A percentile compares a stretch with the other conserved stretches of the same genome.
Evolutionary conservation across 2,888 invertebrate genomes (phyloP).

Genomic region (Oxystoma pomonae): DNA sequence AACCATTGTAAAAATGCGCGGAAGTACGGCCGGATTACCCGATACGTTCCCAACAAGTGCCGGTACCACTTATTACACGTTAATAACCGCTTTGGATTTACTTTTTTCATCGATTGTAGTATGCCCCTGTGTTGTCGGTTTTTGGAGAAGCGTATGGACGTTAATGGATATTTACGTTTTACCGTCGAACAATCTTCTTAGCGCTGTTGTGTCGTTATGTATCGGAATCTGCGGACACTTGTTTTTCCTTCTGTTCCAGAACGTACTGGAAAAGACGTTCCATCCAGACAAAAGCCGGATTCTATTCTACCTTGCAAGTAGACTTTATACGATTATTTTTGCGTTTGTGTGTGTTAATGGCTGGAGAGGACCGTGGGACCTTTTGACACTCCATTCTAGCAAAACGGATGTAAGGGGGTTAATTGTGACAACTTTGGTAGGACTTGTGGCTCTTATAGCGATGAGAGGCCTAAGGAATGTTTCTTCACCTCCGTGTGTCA

Average conservation of each 20-base stretch:
- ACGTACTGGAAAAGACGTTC: slow-evolving; percentile 54
- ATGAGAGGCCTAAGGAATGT: slow-evolving; percentile 73
- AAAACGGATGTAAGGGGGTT: slow-evolving; percentile 54
- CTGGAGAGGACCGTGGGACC: slow-evolving; percentile 82
- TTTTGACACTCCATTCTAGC: slow-evolving; percentile 65
- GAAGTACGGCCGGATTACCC: slow-evolving; percentile 63
- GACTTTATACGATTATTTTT: slow-evolving; percentile 71
- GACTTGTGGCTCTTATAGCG: slow-evolving; percentile 63
- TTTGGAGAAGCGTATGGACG: slow-evolving; percentile 85
- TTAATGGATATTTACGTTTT: slow-evolving; percentile 70
- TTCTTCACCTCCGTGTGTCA: slow-evolving; percentile 75
- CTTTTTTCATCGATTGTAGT: slow-evolving; percentile 68
- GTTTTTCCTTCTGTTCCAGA: slow-evolving; percentile 64
- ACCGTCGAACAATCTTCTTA: slow-evolving; percentile 56
- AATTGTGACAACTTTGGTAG: slow-evolving; percentile 61
- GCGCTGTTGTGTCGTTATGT: slow-evolving; percentile 63
- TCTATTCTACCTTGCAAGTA: slow-evolving; percentile 64
- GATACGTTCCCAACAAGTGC: slow-evolving; percentile 49
- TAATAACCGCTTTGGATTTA: slow-evolving; percentile 63
- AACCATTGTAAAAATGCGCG: slow-evolving; percentile 52
- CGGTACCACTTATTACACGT: slow-evolving; percentile 22
- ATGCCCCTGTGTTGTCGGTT: slow-evolving; percentile 77
- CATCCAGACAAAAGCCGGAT: slow-evolving; percentile 66
- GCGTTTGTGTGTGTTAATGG: slow-evolving; percentile 81
- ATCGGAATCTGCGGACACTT: slow-evolving; percentile 70